A percentile compares a stretch with the other conserved stretches of the same genome.
phyloP scores from a whole-genome alignment of 2,113 vertebrate species.

The Marmota monax region DNA sequence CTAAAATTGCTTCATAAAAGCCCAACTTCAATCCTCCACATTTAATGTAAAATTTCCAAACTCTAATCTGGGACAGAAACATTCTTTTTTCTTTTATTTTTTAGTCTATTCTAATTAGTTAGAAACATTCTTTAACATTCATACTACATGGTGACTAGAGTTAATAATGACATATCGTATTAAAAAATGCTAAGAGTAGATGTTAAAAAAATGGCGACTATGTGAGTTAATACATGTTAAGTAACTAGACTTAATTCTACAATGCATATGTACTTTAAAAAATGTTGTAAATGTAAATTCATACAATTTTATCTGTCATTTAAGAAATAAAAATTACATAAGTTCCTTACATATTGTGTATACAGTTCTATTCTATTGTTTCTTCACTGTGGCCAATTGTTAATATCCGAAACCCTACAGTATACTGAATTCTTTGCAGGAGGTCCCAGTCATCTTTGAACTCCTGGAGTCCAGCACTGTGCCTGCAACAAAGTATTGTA shows the following conservation, averaged over 20 bases:
- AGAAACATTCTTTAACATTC: neutral
- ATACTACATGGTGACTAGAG: neutral
- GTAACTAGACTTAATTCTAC: neutral
- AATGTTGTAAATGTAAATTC: neutral
- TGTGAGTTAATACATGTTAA: neutral
- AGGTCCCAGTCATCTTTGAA: neutral
- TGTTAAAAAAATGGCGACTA: neutral
- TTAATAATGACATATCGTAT: neutral
- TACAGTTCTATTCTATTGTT: neutral
- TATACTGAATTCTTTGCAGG: neutral
- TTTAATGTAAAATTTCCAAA: conserved; percentile 54
- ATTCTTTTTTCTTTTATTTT: too few relatives aligned
- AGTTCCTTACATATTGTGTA: neutral
- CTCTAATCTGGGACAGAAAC: neutral
- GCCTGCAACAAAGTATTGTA: neutral
- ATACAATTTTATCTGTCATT: neutral
- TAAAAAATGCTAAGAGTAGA: neutral
- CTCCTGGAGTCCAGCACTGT: neutral
- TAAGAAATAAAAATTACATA: conserved; percentile 19
- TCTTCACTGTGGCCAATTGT: neutral
- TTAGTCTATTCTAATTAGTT: too few relatives aligned
- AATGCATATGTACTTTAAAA: neutral
- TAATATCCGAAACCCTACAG: neutral
- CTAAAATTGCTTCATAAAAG: conserved; percentile 35
- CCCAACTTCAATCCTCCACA: neutral